Percentiles rank a stretch among this genome's conserved stretches.
Conservation (phyloP, 2,113 vertebrate species). For the Nannobrachium achirus region DNA sequence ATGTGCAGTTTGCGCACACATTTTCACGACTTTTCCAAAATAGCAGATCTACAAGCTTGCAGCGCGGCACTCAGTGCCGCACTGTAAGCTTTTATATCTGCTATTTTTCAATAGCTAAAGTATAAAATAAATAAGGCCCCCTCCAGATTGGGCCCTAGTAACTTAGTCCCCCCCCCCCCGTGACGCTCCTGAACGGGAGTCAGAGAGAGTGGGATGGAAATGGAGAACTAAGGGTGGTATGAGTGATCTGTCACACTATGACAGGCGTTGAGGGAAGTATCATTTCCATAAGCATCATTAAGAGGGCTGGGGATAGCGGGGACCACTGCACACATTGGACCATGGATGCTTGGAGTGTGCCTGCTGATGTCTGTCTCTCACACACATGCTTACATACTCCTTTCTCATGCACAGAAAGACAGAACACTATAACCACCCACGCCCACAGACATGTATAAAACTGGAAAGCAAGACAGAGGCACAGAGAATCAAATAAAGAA, state of each 20-base stretch:
- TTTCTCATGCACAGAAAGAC: conserved; percentile 6
- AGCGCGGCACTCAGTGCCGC: too few relatives aligned
- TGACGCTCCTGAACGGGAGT: too few relatives aligned
- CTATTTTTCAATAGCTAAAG: too few relatives aligned
- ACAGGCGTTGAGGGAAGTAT: not conserved
- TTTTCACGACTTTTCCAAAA: too few relatives aligned
- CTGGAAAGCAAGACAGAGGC: conserved; percentile 27
- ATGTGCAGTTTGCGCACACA: too few relatives aligned
- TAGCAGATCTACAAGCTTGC: too few relatives aligned
- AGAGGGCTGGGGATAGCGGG: conserved; percentile 13
- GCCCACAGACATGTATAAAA: conserved; percentile 8
- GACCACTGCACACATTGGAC: not conserved
- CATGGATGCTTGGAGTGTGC: conserved; percentile 30
- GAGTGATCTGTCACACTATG: not conserved
- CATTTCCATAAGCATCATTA: conserved; percentile 37
- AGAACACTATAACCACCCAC: conserved; percentile 14
- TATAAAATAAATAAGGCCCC: too few relatives aligned
- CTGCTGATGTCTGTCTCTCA: not conserved
- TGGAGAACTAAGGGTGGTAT: not conserved
- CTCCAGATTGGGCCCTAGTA: too few relatives aligned
- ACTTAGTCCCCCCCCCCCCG: too few relatives aligned
- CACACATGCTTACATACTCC: not conserved
- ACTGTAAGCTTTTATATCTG: too few relatives aligned
- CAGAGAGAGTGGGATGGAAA: not conserved
- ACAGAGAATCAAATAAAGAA: conserved; percentile 40